Evolutionary conservation across 2,113 vertebrate species (phyloP), one percentile per base, ranked within the genome.

Genomic region (Cavia porcellus): DNA sequence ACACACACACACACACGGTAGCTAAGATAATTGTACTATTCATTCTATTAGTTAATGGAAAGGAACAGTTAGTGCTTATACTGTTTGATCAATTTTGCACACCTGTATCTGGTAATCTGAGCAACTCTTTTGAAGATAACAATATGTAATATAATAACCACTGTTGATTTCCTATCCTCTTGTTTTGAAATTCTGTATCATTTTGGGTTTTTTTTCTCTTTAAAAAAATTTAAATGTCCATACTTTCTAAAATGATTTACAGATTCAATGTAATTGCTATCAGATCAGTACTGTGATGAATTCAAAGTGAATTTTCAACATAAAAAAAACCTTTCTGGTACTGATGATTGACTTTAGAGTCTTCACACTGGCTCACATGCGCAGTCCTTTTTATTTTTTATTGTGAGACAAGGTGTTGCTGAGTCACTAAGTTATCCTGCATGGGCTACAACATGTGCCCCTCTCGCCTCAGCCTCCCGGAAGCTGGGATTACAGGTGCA

Each of bases 281-380:
- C 75, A 82, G 47, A 81, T 89, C 12, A 57, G 95, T 59, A 59
- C 7, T 82, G 20, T 22, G 17, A 83, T 62, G 3, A 35, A 38
- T 83, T 77, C 8, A 81, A 90, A 90, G 47, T n/a, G 72, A 47
- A 70, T 92, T 92, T 87, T 70, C 38, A 68, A 90, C 42, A 7
- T 42, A n/a, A 83, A 20, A 75, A 12, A 45, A 45, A 45, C 42
- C 45, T 11, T 45, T 75, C 45, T 75, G 22, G 42, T 79, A 30
- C 75, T 32, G 14, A 14, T 13, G 28, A 9, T 32, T 50, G 22
- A 79, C 50, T 47, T 45, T 45, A 32, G 45, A 32, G 47, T 9
- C 45, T 79, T 15, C 45, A 50, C 45, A 50, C 75, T 79, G 45
- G 47, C 42, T 50, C 30, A 32, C 38, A 45, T 28, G 12, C 45